Percentiles rank a stretch among this genome's conserved stretches.
These are phyloP conservation scores for Mylabris phalerata DNA, from an alignment of 1,140 invertebrate species.

Conservation along the genomic window DNA sequence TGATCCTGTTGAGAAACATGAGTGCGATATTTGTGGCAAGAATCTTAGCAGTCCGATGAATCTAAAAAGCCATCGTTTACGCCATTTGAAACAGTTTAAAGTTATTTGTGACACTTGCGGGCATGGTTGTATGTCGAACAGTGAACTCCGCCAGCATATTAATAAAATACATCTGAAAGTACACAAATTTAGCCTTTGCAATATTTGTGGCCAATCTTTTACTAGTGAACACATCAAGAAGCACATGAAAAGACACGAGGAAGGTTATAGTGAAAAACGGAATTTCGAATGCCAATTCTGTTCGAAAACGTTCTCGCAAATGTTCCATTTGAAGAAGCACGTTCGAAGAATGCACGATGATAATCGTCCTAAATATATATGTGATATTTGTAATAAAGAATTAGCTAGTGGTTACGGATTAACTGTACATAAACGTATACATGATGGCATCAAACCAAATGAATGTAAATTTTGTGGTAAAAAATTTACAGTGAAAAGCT, in stretches of 20 bases:
- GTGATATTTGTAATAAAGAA: constrained; percentile 72
- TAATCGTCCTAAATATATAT: constrained; percentile 34
- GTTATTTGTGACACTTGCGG: no score
- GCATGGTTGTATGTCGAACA: no score
- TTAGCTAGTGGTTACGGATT: constrained; percentile 61
- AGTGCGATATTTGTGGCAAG: constrained; percentile 43
- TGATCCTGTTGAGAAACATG: constrained; percentile 29
- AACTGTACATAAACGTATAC: constrained; percentile 62
- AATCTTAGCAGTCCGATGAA: neutral
- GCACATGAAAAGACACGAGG: neutral
- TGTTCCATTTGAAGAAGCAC: neutral
- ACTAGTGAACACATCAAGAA: neutral
- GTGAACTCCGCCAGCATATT: neutral
- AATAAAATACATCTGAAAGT: neutral
- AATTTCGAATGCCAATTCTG: neutral
- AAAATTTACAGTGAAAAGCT: constrained; percentile 51
- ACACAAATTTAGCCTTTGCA: neutral
- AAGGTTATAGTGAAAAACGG: neutral
- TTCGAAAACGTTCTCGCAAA: neutral
- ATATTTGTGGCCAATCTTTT: constrained; percentile 6
- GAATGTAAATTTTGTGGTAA: constrained; percentile 50
- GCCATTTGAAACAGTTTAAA: no score
- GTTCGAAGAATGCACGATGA: neutral
- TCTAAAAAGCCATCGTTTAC: no score
- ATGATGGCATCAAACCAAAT: constrained; percentile 62